Evolutionary conservation across 1,140 invertebrate genomes (phyloP).

Genomic region (Eupristina koningsbergeri): DNA sequence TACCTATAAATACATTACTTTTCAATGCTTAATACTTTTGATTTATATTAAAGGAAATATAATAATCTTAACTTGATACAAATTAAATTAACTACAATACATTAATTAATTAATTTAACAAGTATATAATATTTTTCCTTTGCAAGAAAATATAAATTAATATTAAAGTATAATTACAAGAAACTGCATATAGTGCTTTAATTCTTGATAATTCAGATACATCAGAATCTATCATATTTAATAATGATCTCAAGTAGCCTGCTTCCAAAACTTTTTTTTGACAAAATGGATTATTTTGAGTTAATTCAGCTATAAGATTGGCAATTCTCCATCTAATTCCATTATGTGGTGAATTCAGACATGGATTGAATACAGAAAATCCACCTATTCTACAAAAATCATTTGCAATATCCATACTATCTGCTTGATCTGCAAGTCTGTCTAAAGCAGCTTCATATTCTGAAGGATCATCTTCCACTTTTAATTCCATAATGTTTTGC

Average conservation of each 20-base stretch:
- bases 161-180: slow-evolving; percentile 73
- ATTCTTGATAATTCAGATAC: slow-evolving; percentile 74
- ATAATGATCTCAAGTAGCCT: slow-evolving; percentile 77
- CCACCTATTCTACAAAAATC: slow-evolving; percentile 89
- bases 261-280: slow-evolving; percentile 79
- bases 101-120: no score
- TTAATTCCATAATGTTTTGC: slow-evolving; percentile 71
- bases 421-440: slow-evolving; percentile 77
- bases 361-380: slow-evolving; percentile 79
- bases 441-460: slow-evolving; percentile 77
- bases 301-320: slow-evolving; percentile 81
- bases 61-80: not conserved
- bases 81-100: not conserved
- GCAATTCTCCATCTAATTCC: slow-evolving; percentile 78
- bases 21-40: slow-evolving; percentile 4
- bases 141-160: slow-evolving; percentile 10
- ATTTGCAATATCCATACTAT: slow-evolving; percentile 82
- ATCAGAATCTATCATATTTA: slow-evolving; percentile 80
- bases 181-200: slow-evolving; percentile 84
- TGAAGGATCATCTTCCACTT: slow-evolving; percentile 73
- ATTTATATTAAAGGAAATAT: slow-evolving; percentile 1
- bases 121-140: not conserved
- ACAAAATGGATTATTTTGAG: slow-evolving; percentile 86
- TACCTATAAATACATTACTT: slow-evolving; percentile 71
- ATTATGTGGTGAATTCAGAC: slow-evolving; percentile 77